These are phyloP conservation scores for Bombus superbus DNA, from an alignment of 1,140 invertebrate species.

Conservation along the genomic window DNA sequence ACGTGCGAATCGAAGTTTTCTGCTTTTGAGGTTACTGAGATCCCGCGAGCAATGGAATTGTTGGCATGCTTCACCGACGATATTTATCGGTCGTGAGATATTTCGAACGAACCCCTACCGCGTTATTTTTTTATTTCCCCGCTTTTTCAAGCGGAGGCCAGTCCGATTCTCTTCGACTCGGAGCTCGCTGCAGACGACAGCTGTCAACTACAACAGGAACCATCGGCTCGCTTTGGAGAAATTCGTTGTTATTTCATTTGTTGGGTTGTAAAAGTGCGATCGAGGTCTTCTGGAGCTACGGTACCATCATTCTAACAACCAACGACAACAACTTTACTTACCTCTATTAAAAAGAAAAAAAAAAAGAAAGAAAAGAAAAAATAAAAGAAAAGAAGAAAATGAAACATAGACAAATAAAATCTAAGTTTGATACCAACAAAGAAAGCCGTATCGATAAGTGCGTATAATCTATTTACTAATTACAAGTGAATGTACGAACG, in stretches of 20 bases:
- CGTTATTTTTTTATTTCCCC: constrained; percentile 1
- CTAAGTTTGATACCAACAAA: neutral
- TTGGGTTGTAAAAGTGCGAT: constrained; percentile 63
- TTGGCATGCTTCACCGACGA: neutral
- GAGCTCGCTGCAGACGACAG: constrained; percentile 80
- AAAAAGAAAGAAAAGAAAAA: neutral
- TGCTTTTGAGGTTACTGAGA: neutral
- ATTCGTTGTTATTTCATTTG: constrained; percentile 59
- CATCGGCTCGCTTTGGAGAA: constrained; percentile 72
- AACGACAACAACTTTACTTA: constrained; percentile 27
- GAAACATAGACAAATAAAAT: neutral
- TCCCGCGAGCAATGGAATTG: neutral
- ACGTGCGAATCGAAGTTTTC: neutral
- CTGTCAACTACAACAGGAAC: constrained; percentile 73
- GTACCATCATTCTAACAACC: neutral
- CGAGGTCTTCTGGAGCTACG: constrained; percentile 58
- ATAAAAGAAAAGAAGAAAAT: constrained; percentile 7
- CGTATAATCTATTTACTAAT: neutral
- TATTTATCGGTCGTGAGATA: constrained; percentile 10
- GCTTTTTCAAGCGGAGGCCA: constrained; percentile 59
- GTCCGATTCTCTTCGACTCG: constrained; percentile 68
- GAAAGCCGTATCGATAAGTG: neutral
- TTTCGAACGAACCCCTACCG: neutral
- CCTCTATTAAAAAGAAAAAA: constrained; percentile 9
- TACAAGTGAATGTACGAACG: neutral